phyloP scores from a whole-genome alignment of 2,888 invertebrate genomes.

The Rhimphoctona megacephalus region DNA sequence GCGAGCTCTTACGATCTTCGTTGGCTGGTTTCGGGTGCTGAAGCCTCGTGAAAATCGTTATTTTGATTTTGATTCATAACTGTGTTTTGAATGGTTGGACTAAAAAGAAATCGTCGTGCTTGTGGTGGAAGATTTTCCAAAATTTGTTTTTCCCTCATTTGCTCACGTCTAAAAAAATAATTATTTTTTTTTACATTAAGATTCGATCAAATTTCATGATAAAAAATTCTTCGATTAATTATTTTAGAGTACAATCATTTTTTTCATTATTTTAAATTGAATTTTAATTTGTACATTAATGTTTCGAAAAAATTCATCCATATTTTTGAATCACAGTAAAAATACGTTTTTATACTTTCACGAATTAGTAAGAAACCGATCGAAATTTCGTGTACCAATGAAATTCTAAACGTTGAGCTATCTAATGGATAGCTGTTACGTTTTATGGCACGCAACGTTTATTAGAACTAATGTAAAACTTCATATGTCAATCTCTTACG shows the following conservation, averaged over 20 bases:
- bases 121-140: constrained; percentile 5
- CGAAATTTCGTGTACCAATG: not conserved
- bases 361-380: not conserved
- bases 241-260: not conserved
- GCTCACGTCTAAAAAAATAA: not conserved
- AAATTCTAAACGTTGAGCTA: not conserved
- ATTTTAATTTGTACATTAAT: not conserved
- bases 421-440: constrained; percentile 9
- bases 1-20: constrained; percentile 1
- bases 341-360: not conserved
- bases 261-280: not conserved
- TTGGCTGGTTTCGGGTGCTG: not conserved
- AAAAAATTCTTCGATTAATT: not conserved
- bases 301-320: not conserved
- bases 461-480: constrained; percentile 9
- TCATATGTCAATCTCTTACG: constrained; percentile 33
- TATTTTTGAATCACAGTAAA: not conserved
- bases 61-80: constrained; percentile 63
- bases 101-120: constrained; percentile 58
- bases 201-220: not conserved
- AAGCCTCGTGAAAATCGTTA: constrained; percentile 33
- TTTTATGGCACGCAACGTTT: constrained; percentile 22
- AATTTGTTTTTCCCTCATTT: not conserved
- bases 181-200: not conserved
- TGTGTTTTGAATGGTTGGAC: constrained; percentile 62